Base-by-base conservation (phyloP, 2,888 invertebrate genomes). In the Caenorhabditis becei region DNA sequence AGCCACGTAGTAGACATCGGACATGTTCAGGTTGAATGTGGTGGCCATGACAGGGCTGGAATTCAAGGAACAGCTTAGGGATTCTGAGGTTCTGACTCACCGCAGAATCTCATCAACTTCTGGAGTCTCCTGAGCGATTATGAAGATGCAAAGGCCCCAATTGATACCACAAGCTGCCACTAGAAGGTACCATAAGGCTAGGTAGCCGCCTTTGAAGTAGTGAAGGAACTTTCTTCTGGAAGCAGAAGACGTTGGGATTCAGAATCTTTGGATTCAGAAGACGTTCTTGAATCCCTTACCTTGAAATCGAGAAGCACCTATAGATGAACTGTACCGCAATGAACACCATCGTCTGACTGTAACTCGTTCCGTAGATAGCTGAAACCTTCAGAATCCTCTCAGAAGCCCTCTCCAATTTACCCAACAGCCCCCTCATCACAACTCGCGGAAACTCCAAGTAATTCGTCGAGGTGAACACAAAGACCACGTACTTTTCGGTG, bases 401-500 rank as follows among this genome's bases (percentile, higher is more conserved):
- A n/a, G n/a, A n/a, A n/a, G n/a, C 32, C 32, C 10, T 32, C 8
- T 58, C 16, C 26, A 7, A 37, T 20, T 14, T 54, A 71, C 71
- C 66, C 16, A 78, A n/a, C 8, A 78, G 24, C 0, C 51, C 53
- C 4, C 69, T 35, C 70, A 78, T 78, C 1, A 62, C 8, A 11
- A 18, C 11, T 7, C 70, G 49, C 18, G 77, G 70, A 1, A 78
- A n/a, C 28, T 78, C 63, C 24, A 78, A 28, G 20, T 78, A 78
- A 26, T 78, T 78, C 23, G 77, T 78, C 11, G 77, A 70, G 1
- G 77, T 70, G 70, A 78, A 78, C 28, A 78, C 77, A 41, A 78
- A 78, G 0, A 78, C 32, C 0, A 78, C 77, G 53, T 78, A 78
- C n/a, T 78, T 70, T 26, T 78, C 77, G 10, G 70, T 71, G 18